Evolutionary conservation across 2,888 invertebrate species (phyloP).

Genomic region (Nemurella pictetii): DNA sequence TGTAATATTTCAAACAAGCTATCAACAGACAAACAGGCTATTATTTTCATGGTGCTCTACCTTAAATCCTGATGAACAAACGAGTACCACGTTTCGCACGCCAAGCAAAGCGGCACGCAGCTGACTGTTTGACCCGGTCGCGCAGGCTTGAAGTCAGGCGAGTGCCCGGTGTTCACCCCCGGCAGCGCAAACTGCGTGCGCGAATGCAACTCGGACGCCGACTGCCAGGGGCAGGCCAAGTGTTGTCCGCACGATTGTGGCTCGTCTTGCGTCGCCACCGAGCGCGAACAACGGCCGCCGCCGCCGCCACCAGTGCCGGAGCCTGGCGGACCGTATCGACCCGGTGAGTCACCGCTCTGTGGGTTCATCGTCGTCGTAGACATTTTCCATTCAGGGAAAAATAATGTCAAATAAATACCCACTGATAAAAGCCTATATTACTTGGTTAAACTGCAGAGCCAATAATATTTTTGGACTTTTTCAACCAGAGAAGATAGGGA

Average conservation of each 20-base stretch:
- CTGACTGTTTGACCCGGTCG: not conserved
- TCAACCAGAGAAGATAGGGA: no score
- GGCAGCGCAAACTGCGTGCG: constrained; percentile 62
- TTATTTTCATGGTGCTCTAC: no score
- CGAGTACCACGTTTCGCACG: no score
- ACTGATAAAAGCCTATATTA: no score
- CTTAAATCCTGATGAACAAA: no score
- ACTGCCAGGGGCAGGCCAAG: constrained; percentile 76
- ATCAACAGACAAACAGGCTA: no score
- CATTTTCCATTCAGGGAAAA: no score
- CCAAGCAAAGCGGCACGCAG: no score
- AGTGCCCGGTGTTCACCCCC: constrained; percentile 60
- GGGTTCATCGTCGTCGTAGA: not conserved
- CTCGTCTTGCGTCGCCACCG: constrained; percentile 61
- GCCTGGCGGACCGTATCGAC: not conserved
- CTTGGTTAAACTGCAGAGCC: no score
- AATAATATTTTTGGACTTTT: no score
- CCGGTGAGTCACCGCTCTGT: not conserved
- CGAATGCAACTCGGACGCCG: constrained; percentile 79
- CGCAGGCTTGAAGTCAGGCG: constrained; percentile 69
- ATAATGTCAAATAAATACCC: no score
- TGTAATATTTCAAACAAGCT: no score
- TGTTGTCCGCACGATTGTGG: constrained; percentile 83
- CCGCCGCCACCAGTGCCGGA: not conserved
- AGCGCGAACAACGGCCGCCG: not conserved